A percentile compares a stretch with the other conserved stretches of the same genome.
Evolutionary conservation across 2,888 invertebrate species (phyloP).

Genomic region (Acleris literana): DNA sequence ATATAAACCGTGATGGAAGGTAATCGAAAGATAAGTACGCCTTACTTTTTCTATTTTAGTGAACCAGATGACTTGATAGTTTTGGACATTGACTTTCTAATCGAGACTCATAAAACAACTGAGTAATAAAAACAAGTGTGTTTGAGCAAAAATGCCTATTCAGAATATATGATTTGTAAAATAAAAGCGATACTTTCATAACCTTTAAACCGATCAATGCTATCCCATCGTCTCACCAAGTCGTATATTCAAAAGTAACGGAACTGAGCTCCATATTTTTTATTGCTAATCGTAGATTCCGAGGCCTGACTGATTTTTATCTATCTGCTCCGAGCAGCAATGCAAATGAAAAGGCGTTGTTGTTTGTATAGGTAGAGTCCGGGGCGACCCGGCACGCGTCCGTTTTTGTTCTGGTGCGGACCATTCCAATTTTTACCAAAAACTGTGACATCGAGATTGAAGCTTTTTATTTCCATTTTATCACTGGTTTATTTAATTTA

Average conservation of each 20-base stretch:
- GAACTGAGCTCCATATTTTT: constrained; percentile 12
- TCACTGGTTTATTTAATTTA: constrained; percentile 4
- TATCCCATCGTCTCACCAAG: background rate
- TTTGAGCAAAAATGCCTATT: too few relatives aligned
- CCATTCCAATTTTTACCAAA: constrained; percentile 56
- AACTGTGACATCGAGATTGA: constrained; percentile 47
- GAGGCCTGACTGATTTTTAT: constrained; percentile 20
- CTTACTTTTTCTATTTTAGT: too few relatives aligned
- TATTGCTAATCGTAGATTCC: constrained; percentile 17
- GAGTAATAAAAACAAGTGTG: too few relatives aligned
- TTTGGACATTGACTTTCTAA: too few relatives aligned
- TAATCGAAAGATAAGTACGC: too few relatives aligned
- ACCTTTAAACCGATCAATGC: too few relatives aligned
- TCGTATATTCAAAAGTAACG: constrained; percentile 17
- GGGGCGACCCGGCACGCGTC: constrained; percentile 64
- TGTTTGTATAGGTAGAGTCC: constrained; percentile 54
- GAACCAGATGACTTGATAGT: too few relatives aligned
- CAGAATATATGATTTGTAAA: too few relatives aligned
- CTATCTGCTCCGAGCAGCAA: constrained; percentile 11
- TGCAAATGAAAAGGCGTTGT: constrained; percentile 46
- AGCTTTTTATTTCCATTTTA: constrained; percentile 17
- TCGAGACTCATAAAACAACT: too few relatives aligned
- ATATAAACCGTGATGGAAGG: too few relatives aligned
- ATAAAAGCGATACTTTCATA: too few relatives aligned
- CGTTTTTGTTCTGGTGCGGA: constrained; percentile 56